Conservation (phyloP, 2,888 invertebrate genomes). For the Drosophila leonis region DNA sequence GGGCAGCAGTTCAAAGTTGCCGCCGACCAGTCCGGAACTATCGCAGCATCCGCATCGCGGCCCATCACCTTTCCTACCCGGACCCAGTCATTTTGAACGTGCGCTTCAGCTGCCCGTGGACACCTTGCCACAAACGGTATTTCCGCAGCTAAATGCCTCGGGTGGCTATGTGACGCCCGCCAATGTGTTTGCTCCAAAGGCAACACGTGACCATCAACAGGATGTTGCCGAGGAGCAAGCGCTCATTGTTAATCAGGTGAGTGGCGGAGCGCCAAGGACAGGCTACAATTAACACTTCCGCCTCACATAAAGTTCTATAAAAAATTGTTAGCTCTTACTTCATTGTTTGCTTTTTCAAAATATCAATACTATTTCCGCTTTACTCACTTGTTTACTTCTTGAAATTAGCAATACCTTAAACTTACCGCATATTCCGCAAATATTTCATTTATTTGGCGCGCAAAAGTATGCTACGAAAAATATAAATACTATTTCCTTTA, state of each 20-base stretch:
- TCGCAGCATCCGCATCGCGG: constrained; percentile 86
- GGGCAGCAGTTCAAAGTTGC: constrained; percentile 85
- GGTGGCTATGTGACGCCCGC: constrained; percentile 84
- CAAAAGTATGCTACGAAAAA: constrained; percentile 1
- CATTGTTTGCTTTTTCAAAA: constrained; percentile 4
- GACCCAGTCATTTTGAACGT: constrained; percentile 85
- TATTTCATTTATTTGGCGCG: background rate
- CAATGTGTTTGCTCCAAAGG: constrained; percentile 84
- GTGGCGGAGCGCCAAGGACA: constrained; percentile 27
- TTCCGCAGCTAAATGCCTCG: constrained; percentile 85
- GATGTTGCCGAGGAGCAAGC: constrained; percentile 85
- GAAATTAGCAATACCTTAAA: too few relatives aligned
- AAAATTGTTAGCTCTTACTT: constrained; percentile 1
- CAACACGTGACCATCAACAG: constrained; percentile 85
- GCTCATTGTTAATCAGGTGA: constrained; percentile 85
- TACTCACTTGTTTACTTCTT: constrained; percentile 4
- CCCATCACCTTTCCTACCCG: constrained; percentile 87
- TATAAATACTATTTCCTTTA: background rate
- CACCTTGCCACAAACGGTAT: constrained; percentile 87
- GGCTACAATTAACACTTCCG: background rate
- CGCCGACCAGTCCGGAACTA: constrained; percentile 74
- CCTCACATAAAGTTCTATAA: background rate
- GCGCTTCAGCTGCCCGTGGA: constrained; percentile 84
- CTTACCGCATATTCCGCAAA: background rate
- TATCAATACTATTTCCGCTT: constrained; percentile 7